A percentile compares a stretch with the other conserved stretches of the same genome.
Conservation (phyloP, 2,888 invertebrate genomes). For the Sinodicranocentrus sp. region DNA sequence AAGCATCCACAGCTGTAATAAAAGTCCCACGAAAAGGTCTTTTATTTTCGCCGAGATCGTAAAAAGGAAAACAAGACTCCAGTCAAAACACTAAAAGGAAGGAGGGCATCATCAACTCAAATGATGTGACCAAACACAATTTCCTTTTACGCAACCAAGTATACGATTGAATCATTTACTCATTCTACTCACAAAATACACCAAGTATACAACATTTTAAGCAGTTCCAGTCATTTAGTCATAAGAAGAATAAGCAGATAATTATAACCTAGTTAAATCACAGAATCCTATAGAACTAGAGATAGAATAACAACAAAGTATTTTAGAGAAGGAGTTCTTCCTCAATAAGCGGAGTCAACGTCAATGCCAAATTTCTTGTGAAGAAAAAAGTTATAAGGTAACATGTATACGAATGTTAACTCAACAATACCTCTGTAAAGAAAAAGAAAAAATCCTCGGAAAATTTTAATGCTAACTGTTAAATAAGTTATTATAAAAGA, state of each 20-base stretch:
- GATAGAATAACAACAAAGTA: no score
- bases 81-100: no score
- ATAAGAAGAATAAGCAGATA: constrained; percentile 15
- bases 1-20: constrained; percentile 36
- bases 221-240: constrained; percentile 67
- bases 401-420: constrained; percentile 52
- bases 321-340: no score
- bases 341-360: constrained; percentile 45
- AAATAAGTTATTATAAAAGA: background rate
- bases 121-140: constrained; percentile 43
- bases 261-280: background rate
- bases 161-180: constrained; percentile 71
- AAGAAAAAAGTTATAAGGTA: constrained; percentile 26
- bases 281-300: no score
- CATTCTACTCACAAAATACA: constrained; percentile 53
- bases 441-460: background rate
- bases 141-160: constrained; percentile 72
- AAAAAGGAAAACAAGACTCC: constrained; percentile 24
- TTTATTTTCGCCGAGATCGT: constrained; percentile 42
- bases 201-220: constrained; percentile 57
- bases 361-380: constrained; percentile 51
- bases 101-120: background rate
- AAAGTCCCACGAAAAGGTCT: constrained; percentile 58
- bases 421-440: constrained; percentile 1
- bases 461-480: background rate